Conservation (phyloP, 35 echinoderm and acorn worm species). For the Ophioderma brevispina region DNA sequence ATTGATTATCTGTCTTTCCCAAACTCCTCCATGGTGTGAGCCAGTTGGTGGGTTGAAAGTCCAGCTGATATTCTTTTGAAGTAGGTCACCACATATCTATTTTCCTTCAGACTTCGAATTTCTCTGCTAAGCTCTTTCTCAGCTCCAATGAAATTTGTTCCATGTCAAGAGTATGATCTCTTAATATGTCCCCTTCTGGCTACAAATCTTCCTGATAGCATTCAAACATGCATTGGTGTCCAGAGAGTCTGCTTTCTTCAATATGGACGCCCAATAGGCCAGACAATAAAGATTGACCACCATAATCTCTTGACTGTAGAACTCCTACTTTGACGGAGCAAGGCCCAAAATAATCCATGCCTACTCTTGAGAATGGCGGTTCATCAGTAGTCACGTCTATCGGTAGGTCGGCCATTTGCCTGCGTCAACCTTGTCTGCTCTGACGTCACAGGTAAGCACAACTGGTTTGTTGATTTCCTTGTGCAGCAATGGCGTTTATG, state of each 20-base stretch:
- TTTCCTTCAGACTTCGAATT: not conserved
- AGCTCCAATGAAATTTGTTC: slow-evolving; percentile 46
- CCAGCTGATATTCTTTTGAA: slow-evolving; percentile 38
- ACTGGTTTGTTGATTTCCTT: not conserved
- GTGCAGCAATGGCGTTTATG: slow-evolving; percentile 2
- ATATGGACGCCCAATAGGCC: slow-evolving; percentile 35
- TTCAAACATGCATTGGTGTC: slow-evolving; percentile 61
- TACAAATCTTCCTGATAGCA: slow-evolving; percentile 45
- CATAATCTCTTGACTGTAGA: slow-evolving; percentile 24
- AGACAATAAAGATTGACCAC: slow-evolving; percentile 29
- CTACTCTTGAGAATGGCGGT: slow-evolving; percentile 22
- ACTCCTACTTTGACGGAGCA: slow-evolving; percentile 21
- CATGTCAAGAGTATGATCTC: slow-evolving; percentile 36
- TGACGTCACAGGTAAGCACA: slow-evolving; percentile 14
- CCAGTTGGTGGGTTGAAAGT: slow-evolving; percentile 37
- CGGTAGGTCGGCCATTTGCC: slow-evolving; percentile 21
- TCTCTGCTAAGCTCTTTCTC: slow-evolving; percentile 32
- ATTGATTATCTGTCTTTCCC: slow-evolving; percentile 53
- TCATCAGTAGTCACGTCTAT: not conserved
- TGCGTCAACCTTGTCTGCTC: not conserved
- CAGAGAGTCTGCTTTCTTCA: slow-evolving; percentile 15
- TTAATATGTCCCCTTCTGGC: slow-evolving; percentile 38
- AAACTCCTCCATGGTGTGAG: slow-evolving; percentile 45
- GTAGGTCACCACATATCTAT: not conserved
- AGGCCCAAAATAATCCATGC: slow-evolving; percentile 40